These are phyloP conservation scores for Limnephilus auricula DNA, from an alignment of 2,888 invertebrate genomes.

Conservation along the genomic window DNA sequence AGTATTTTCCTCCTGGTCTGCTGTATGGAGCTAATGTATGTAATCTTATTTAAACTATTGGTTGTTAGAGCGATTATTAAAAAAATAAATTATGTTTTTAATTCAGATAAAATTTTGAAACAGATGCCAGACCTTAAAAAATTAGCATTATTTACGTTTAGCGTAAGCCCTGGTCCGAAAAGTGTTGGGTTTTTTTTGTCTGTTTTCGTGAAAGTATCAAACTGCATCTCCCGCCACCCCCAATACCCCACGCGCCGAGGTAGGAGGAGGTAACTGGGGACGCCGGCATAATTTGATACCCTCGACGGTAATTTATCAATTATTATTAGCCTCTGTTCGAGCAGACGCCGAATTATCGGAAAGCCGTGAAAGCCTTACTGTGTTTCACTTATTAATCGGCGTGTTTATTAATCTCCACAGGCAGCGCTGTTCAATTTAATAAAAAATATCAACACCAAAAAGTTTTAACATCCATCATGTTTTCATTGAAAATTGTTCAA, in stretches of 20 bases:
- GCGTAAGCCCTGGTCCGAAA: not conserved
- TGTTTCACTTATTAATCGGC: slow-evolving; percentile 60
- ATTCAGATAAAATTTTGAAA: not conserved
- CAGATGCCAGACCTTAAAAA: not conserved
- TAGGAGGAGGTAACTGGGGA: slow-evolving; percentile 14
- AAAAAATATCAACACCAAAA: too few relatives aligned
- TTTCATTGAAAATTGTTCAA: too few relatives aligned
- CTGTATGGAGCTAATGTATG: too few relatives aligned
- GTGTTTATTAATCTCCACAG: slow-evolving; percentile 49
- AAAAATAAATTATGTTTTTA: not conserved
- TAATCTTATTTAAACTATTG: too few relatives aligned
- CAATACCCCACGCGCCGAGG: not conserved
- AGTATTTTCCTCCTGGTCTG: too few relatives aligned
- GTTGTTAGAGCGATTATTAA: not conserved
- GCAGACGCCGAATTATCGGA: slow-evolving; percentile 57
- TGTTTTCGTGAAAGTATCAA: slow-evolving; percentile 30
- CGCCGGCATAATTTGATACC: slow-evolving; percentile 61
- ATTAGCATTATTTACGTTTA: not conserved
- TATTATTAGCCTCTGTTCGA: slow-evolving; percentile 76
- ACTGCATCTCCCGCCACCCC: not conserved
- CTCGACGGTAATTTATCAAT: slow-evolving; percentile 78
- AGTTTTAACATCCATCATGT: too few relatives aligned
- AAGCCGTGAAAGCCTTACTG: slow-evolving; percentile 66
- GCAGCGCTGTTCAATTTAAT: not conserved
- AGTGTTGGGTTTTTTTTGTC: slow-evolving; percentile 18